Base-by-base conservation (phyloP, 2,113 vertebrate species). In the Paedocypris sp. region DNA sequence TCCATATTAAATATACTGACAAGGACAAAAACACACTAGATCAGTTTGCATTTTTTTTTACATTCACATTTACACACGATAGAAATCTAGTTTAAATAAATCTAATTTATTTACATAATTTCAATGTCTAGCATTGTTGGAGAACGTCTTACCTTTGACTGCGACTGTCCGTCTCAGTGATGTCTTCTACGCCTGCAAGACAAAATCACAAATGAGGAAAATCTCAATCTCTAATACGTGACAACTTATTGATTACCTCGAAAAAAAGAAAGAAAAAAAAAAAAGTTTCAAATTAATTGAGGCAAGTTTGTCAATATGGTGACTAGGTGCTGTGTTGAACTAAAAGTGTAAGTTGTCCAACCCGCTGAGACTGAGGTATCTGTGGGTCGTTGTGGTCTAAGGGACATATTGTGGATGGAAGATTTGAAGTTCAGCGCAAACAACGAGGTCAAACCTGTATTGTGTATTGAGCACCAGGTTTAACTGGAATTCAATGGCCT, bases 141-240 rank as follows among this genome's bases (percentile, higher is more conserved):
- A 26, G 25, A 15, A 7, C 3, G 45, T 6, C 41, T 60, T 38
- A 72, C 65, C 61, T 60, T 43, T 6, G 26, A 50, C 26, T 57
- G 3, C 15, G 1, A 23, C 23, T 20, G 32, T 72, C 70, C 0
- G 46, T 57, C 48, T 65, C 66, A 2, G 32, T 29, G 5, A 10
- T 4, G 15, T 31, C 38, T 6, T 16, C 22, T 59, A 13, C 10
- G 8, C 12, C 56, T 62, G 58, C n/a, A 26, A 64, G 9, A 45
- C 53, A 39, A 2, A 20, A 4, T 33, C 29, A 18, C n/a, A n/a
- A n/a, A n/a, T n/a, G n/a, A n/a, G n/a, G n/a, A n/a, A n/a, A n/a
- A n/a, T n/a, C n/a, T n/a, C n/a, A n/a, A n/a, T n/a, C n/a, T n/a
- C n/a, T n/a, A n/a, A n/a, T n/a, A n/a, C n/a, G n/a, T n/a, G n/a